A percentile compares a stretch with the other conserved stretches of the same genome.
Conservation (phyloP, 2,888 invertebrate species). For the Agrotis exclamationis region DNA sequence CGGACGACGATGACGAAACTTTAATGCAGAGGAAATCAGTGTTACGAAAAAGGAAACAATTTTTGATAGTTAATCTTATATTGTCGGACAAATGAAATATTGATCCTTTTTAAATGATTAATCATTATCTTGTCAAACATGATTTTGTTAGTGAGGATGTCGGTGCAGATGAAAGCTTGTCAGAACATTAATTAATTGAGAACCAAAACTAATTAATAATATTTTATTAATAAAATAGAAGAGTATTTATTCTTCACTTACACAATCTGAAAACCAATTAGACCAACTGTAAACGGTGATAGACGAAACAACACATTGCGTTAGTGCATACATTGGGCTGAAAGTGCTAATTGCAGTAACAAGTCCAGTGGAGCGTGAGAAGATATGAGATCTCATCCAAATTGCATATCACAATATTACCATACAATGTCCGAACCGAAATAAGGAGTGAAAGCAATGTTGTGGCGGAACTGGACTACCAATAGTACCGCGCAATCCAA, state of each 20-base stretch:
- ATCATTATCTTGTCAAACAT: conserved; percentile 27
- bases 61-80: conserved; percentile 32
- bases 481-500: conserved; percentile 53
- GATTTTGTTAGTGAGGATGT: conserved; percentile 2
- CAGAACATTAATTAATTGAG: background rate
- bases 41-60: conserved; percentile 50
- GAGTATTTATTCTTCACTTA: conserved; percentile 15
- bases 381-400: conserved; percentile 74
- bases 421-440: conserved; percentile 78
- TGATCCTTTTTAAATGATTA: conserved; percentile 21
- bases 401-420: conserved; percentile 77
- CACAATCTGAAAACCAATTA: conserved; percentile 56
- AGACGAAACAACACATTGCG: conserved; percentile 69
- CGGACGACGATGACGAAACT: conserved; percentile 41
- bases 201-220: conserved; percentile 4
- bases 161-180: conserved; percentile 14
- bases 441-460: conserved; percentile 80
- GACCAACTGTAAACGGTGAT: conserved; percentile 65
- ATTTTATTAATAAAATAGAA: conserved; percentile 5
- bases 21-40: conserved; percentile 40
- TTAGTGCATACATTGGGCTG: conserved; percentile 67
- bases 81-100: conserved; percentile 31
- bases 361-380: conserved; percentile 80
- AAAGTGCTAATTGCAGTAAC: conserved; percentile 78
- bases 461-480: conserved; percentile 51